Base-by-base conservation (phyloP, 1,140 invertebrate genomes). In the Trypoxylus dichotomus region DNA sequence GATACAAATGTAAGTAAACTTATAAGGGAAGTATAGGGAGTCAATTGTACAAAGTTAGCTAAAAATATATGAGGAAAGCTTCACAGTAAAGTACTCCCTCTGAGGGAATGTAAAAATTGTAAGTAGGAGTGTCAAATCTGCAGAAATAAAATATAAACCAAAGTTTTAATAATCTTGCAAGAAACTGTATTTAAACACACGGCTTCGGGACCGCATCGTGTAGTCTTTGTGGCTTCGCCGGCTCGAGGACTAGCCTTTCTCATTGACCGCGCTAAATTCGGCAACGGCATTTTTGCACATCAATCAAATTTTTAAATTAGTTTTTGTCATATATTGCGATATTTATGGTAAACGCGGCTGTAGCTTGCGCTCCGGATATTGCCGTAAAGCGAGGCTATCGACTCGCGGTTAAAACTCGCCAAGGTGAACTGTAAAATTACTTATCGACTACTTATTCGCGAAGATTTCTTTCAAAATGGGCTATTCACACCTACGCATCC, bases 281-380 rank as follows among this genome's bases (percentile, higher is more conserved):
- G 24, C 60, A 29, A 68, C 60, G 60, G 60, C 27, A 68, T 68
- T 68, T 68, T 68, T 68, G 60, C 21, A 68, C 60, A 68, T 68
- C 60, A 68, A 68, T 68, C 60, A 68, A 68, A 68, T 68, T 68
- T 68, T 68, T 68, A 68, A 68, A 68, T 68, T 68, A 27, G 60
- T 68, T 68, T 68, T 68, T 68, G 60, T 68, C 60, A 68, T 68
- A 68, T 68, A 68, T 13, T 24, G 60, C 27, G 7, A 68, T 68
- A 68, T 68, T 68, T 68, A 68, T 68, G 60, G 60, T 68, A 68
- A 68, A 21, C 60, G 24, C 24, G 24, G 60, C 24, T 68, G 11
- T 24, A 29, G 2, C 13, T 21, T 24, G 60, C 27, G 19, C 24
- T 68, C 60, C 11, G 27, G 24, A 25, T 68, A 68, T 68, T n/a